phyloP scores from a whole-genome alignment of 2,888 invertebrate species.

The Eutolmus rufibarbis region DNA sequence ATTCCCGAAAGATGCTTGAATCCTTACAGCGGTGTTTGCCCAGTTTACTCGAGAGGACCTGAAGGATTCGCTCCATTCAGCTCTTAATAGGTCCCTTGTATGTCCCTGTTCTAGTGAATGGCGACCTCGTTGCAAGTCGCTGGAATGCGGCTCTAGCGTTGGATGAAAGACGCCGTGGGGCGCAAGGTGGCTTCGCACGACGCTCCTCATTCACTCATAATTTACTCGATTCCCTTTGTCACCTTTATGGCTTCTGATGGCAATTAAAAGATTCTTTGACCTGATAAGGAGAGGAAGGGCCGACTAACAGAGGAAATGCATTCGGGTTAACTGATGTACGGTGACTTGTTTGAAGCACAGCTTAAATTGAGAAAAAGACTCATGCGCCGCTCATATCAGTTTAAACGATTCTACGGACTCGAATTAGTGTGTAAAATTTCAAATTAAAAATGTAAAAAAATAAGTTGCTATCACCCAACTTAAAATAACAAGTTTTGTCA shows the following conservation, averaged over 20 bases:
- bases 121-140: background rate
- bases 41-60: background rate
- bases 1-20: background rate
- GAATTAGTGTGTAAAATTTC: no score
- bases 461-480: no score
- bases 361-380: background rate
- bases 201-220: background rate
- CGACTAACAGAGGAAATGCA: background rate
- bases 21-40: background rate
- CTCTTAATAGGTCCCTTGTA: background rate
- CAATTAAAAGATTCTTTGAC: background rate
- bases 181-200: background rate
- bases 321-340: background rate
- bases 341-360: background rate
- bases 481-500: no score
- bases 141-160: background rate
- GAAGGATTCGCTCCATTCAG: background rate
- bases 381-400: no score
- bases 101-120: background rate
- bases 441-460: no score
- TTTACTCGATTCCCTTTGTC: background rate
- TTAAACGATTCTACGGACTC: no score
- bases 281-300: background rate
- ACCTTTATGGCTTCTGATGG: background rate
- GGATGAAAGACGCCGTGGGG: conserved; percentile 4